These are phyloP conservation scores for Theristicus caerulescens DNA, from an alignment of 2,113 vertebrate genomes.

Conservation along the genomic window DNA sequence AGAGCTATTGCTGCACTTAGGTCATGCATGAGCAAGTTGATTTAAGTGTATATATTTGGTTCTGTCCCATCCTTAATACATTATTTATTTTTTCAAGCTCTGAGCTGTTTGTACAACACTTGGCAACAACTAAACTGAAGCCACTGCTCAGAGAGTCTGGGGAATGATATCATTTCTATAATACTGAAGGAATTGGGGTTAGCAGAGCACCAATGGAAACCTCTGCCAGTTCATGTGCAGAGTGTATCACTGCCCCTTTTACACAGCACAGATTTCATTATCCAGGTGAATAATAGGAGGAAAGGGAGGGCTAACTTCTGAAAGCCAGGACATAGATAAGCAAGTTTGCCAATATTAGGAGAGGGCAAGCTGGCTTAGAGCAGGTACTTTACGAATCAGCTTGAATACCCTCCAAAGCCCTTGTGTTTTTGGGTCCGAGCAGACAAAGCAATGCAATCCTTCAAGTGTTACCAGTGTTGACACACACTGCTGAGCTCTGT, in stretches of 20 bases:
- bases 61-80: background rate
- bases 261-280: background rate
- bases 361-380: background rate
- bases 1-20: fast-evolving
- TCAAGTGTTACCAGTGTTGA: slow-evolving; percentile 32
- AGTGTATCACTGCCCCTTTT: background rate
- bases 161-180: background rate
- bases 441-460: slow-evolving; percentile 45
- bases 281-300: slow-evolving; percentile 55
- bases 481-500: background rate
- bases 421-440: background rate
- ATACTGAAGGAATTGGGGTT: background rate
- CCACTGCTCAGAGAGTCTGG: background rate
- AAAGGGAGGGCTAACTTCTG: slow-evolving; percentile 45
- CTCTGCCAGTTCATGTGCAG: background rate
- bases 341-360: background rate
- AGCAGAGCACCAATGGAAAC: background rate
- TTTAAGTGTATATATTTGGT: background rate
- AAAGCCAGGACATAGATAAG: slow-evolving; percentile 20
- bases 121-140: background rate
- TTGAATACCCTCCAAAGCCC: slow-evolving; percentile 24
- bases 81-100: background rate
- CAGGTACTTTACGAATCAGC: background rate
- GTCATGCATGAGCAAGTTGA: background rate
- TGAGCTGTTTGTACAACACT: background rate